Base-by-base conservation (phyloP, 2,888 invertebrate genomes). In the Rhamphomyia laevipes region DNA sequence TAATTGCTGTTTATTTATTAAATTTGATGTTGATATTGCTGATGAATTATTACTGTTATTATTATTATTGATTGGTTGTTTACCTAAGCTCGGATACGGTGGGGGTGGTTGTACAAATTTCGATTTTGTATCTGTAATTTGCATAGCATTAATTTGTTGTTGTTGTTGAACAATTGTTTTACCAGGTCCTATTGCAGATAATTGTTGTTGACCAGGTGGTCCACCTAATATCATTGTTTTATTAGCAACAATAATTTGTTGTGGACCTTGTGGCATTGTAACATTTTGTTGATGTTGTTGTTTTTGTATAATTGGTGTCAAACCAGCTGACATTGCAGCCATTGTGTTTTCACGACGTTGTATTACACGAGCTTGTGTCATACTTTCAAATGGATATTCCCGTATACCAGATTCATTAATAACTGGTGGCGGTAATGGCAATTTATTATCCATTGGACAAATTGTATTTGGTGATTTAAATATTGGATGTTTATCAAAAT, bases 311-410 rank as follows among this genome's bases (percentile, higher is more conserved):
- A 45, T 41, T 16, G 40, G 33, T 41, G 41, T 41, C 35, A 41
- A 3, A 17, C 33, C 37, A n/a, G 35, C n/a, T 16, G 33, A 42
- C 3, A 53, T 54, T 46, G 61, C 54, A 67, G 75, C 75, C 59
- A 77, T 60, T 40, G 77, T 76, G 55, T 77, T 76, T 64, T 78
- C 84, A 61, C 85, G 80, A 61, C 81, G 78, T 63, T 89, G 88
- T 71, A 89, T 84, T 45, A 89, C 87, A 67, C 89, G 81, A 54
- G 86, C 86, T 64, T 87, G 86, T 43, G 89, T 88, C 91, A 92
- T 91, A 69, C 90, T 90, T 62, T 88, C 86, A 68, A 91, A 91
- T 40, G 91, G 90, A 72, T 83, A 91, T 63, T 79, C 78, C 62
- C 77, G 73, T 66, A 72, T 63, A 37, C 73, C 74, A 11, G 49